phyloP scores from a whole-genome alignment of 1,140 invertebrate genomes.

The Cyclargus thomasi region DNA sequence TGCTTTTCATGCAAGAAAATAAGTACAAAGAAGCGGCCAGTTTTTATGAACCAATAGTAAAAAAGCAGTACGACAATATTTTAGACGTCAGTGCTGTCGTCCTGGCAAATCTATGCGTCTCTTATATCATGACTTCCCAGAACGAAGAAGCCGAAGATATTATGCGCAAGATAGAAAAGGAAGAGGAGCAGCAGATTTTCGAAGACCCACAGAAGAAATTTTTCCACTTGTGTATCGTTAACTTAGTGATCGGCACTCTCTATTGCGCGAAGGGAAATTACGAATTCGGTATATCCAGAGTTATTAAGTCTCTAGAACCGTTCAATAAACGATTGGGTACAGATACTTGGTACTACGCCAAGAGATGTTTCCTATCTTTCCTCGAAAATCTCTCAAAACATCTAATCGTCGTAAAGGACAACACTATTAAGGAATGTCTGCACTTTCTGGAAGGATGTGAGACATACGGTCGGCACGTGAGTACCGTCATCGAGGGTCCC shows the following conservation, averaged over 20 bases:
- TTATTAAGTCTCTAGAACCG: conserved; percentile 97
- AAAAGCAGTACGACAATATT: conserved; percentile 97
- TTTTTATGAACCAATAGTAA: conserved; percentile 99
- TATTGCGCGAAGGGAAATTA: conserved; percentile 99
- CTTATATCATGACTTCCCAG: conserved; percentile 99
- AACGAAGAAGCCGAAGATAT: conserved; percentile 99
- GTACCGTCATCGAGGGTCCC: conserved; percentile 88
- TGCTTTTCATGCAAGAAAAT: conserved; percentile 99
- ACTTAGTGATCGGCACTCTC: conserved; percentile 98
- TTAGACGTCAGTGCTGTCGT: conserved; percentile 97
- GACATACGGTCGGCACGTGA: conserved; percentile 90
- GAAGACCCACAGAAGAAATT: conserved; percentile 96
- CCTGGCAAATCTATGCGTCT: conserved; percentile 98
- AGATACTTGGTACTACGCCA: conserved; percentile 98
- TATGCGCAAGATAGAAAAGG: conserved; percentile 99
- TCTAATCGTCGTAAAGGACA: conserved; percentile 91
- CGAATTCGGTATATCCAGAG: conserved; percentile 98
- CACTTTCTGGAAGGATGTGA: conserved; percentile 95
- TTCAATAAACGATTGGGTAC: conserved; percentile 96
- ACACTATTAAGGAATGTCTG: conserved; percentile 92
- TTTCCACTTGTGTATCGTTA: conserved; percentile 98
- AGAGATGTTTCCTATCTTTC: conserved; percentile 94
- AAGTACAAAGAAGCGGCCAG: conserved; percentile 98
- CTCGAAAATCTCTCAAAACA: conserved; percentile 95
- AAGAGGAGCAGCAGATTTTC: conserved; percentile 94